Conservation (phyloP, 2,797 vertebrate species). For the Octomys mimax region DNA sequence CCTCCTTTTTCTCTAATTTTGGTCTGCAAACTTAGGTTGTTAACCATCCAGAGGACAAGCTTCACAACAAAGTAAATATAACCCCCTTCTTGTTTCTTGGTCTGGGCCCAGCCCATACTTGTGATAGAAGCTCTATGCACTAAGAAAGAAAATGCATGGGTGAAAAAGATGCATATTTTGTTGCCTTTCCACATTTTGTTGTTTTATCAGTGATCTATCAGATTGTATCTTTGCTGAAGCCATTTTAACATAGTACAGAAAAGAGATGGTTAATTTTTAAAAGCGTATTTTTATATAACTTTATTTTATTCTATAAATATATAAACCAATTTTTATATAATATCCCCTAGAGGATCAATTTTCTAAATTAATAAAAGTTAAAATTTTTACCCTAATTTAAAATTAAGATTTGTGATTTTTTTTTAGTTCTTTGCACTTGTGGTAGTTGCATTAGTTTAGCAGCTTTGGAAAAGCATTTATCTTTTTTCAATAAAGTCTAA, state of each 20-base stretch:
- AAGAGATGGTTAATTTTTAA: slow-evolving; percentile 19
- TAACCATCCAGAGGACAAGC: too few species aligned
- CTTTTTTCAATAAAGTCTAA: slow-evolving; percentile 50
- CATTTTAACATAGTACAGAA: slow-evolving; percentile 9
- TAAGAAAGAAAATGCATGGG: neutral
- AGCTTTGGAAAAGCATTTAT: slow-evolving; percentile 39
- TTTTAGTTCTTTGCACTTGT: neutral
- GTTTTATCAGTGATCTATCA: neutral
- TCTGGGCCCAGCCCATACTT: neutral
- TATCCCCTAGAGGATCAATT: neutral
- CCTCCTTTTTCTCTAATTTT: too few species aligned
- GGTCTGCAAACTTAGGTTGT: too few species aligned
- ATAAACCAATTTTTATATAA: neutral
- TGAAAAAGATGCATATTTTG: neutral
- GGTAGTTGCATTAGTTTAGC: slow-evolving; percentile 45
- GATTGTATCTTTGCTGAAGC: slow-evolving; percentile 40
- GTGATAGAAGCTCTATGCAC: neutral
- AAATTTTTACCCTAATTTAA: slow-evolving; percentile 20
- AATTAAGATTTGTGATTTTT: slow-evolving; percentile 39
- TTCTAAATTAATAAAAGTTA: slow-evolving; percentile 39
- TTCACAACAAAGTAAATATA: neutral
- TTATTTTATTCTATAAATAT: neutral
- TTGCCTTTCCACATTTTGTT: neutral
- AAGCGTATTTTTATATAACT: neutral
- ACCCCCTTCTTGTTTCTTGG: neutral